phyloP scores from a whole-genome alignment of 1,140 invertebrate species.

The Halictus rubicundus region DNA sequence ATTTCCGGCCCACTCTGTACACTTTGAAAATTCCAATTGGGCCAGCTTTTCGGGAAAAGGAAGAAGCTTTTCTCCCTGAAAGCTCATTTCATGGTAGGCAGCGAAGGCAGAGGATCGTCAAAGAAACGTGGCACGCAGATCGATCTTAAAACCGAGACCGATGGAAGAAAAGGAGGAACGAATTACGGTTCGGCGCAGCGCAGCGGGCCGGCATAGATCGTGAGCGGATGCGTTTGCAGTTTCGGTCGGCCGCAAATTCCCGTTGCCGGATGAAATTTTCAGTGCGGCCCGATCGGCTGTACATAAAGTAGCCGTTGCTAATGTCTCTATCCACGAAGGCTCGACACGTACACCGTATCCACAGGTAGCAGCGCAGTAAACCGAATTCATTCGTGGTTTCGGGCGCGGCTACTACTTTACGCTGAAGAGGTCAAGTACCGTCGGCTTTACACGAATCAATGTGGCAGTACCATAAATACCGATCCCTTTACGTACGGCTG shows the following conservation, averaged over 20 bases:
- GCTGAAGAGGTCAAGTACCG: slow-evolving; percentile 60
- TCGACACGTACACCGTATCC: slow-evolving; percentile 23
- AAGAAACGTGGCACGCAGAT: background rate
- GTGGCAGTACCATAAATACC: slow-evolving; percentile 66
- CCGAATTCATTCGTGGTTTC: slow-evolving; percentile 56
- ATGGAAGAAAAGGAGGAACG: background rate
- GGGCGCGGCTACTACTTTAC: slow-evolving; percentile 53
- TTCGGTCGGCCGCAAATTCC: slow-evolving; percentile 21
- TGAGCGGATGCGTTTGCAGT: background rate
- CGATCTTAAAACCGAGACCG: background rate
- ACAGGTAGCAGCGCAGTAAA: slow-evolving; percentile 23
- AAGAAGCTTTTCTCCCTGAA: too few species aligned
- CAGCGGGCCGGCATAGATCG: background rate
- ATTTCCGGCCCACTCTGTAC: too few species aligned
- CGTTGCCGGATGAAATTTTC: slow-evolving; percentile 35
- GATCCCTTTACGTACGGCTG: slow-evolving; percentile 61
- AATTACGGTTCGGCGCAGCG: background rate
- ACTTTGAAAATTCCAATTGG: too few species aligned
- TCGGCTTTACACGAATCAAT: slow-evolving; percentile 67
- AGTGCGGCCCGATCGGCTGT: slow-evolving; percentile 9
- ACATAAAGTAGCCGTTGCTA: slow-evolving; percentile 48
- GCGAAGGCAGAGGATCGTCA: too few species aligned
- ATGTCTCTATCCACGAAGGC: slow-evolving; percentile 34
- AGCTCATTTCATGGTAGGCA: too few species aligned
- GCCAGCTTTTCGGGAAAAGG: too few species aligned